Evolutionary conservation across 2,797 vertebrate species (phyloP).

Genomic region (Pachyuromys duprasi): DNA sequence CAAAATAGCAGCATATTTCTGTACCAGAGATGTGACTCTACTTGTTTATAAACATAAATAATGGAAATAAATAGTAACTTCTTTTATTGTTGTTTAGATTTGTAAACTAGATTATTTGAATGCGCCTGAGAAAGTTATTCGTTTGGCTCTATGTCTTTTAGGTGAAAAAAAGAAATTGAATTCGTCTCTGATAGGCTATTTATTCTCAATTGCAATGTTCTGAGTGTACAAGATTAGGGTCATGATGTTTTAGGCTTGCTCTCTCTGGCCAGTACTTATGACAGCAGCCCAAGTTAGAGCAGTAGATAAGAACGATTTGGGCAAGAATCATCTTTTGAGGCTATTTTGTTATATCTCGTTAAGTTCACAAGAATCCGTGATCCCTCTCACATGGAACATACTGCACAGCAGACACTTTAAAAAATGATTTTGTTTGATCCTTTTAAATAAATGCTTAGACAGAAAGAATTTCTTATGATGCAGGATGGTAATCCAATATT

Average conservation of each 20-base stretch:
- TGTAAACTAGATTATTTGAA: slow-evolving; percentile 3
- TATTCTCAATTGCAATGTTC: slow-evolving; percentile 36
- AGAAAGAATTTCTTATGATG: background rate
- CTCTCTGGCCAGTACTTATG: slow-evolving; percentile 27
- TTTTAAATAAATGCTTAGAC: background rate
- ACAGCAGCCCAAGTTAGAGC: slow-evolving; percentile 17
- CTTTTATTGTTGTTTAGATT: background rate
- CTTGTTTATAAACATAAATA: slow-evolving; percentile 23
- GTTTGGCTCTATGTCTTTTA: background rate
- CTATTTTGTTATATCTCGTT: slow-evolving; percentile 54
- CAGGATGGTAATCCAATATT: slow-evolving; percentile 5
- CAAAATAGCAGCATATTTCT: background rate
- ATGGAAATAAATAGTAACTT: background rate
- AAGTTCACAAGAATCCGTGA: background rate
- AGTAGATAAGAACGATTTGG: background rate
- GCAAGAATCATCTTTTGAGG: slow-evolving; percentile 25
- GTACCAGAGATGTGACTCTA: background rate
- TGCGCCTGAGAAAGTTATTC: background rate
- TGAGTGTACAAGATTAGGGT: slow-evolving; percentile 53
- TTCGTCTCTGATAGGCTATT: slow-evolving; percentile 27
- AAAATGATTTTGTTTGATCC: background rate
- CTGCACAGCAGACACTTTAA: background rate
- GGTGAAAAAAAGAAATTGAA: slow-evolving; percentile 26
- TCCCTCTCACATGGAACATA: background rate
- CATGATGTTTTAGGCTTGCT: slow-evolving; percentile 36